These are phyloP conservation scores for Flexamia atlantica DNA, from an alignment of 2,888 invertebrate genomes.

Conservation along the genomic window DNA sequence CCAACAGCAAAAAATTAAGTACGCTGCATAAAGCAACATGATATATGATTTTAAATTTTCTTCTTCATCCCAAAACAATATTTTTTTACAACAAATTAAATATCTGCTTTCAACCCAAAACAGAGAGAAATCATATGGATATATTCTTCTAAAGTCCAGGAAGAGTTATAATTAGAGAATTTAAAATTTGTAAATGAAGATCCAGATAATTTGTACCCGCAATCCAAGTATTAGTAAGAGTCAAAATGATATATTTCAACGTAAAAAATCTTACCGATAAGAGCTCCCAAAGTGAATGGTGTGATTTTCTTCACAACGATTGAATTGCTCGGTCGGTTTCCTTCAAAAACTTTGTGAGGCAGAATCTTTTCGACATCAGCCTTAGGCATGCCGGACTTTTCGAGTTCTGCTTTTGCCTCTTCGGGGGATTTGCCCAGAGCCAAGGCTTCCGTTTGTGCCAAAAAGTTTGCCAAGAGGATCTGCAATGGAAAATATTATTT, in stretches of 20 bases:
- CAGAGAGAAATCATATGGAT: no score
- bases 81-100: no score
- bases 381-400: slow-evolving; percentile 85
- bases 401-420: slow-evolving; percentile 88
- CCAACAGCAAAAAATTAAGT: no score
- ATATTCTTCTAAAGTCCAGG: no score
- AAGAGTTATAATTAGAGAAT: no score
- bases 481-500: slow-evolving; percentile 70
- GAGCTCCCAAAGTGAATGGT: slow-evolving; percentile 94
- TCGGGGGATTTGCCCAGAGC: slow-evolving; percentile 87
- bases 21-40: no score
- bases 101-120: no score
- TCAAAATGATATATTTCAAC: background rate
- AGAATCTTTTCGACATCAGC: slow-evolving; percentile 88
- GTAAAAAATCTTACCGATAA: slow-evolving; percentile 85
- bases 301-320: slow-evolving; percentile 94
- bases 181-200: no score
- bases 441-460: slow-evolving; percentile 99
- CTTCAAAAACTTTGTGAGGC: slow-evolving; percentile 97
- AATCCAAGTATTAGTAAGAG: no score
- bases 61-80: no score
- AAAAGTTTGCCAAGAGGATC: slow-evolving; percentile 96
- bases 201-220: no score
- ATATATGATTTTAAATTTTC: no score
- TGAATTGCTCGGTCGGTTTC: slow-evolving; percentile 98